phyloP scores from a whole-genome alignment of 1,140 invertebrate genomes.

The Augochlora pura region DNA sequence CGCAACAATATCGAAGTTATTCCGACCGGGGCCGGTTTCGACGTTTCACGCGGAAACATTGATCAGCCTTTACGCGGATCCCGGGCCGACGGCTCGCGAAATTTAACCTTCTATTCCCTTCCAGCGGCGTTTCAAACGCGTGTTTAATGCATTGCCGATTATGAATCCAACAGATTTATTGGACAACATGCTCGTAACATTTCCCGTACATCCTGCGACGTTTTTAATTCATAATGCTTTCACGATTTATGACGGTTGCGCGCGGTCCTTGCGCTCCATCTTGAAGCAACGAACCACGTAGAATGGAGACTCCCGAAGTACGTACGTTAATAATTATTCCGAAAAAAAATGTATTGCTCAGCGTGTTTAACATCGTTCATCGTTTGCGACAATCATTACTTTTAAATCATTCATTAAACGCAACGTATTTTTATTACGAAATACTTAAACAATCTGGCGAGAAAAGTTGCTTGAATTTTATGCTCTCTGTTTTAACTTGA shows the following conservation, averaged over 20 bases:
- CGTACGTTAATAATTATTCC: too few species aligned
- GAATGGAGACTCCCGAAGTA: too few species aligned
- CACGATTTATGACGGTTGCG: conserved; percentile 15
- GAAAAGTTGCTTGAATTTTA: too few species aligned
- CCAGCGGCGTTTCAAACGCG: neutral
- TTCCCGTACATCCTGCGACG: neutral
- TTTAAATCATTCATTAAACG: too few species aligned
- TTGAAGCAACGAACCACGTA: too few species aligned
- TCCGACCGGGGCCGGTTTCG: conserved; percentile 15
- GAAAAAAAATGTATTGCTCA: too few species aligned
- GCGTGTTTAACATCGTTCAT: too few species aligned
- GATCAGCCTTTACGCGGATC: conserved; percentile 43
- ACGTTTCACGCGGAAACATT: conserved; percentile 38
- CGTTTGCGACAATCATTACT: too few species aligned
- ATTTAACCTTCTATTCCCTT: neutral
- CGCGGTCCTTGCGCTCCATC: too few species aligned
- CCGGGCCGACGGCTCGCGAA: conserved; percentile 1
- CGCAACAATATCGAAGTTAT: conserved; percentile 51
- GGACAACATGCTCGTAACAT: neutral
- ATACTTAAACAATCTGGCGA: too few species aligned
- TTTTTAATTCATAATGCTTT: conserved; percentile 5
- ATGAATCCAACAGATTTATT: conserved; percentile 17
- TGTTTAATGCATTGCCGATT: conserved; percentile 13
- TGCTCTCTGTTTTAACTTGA: too few species aligned
- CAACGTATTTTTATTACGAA: too few species aligned